Evolutionary conservation across 2,797 vertebrate species (phyloP).

Genomic region (Cuculus canorus): DNA sequence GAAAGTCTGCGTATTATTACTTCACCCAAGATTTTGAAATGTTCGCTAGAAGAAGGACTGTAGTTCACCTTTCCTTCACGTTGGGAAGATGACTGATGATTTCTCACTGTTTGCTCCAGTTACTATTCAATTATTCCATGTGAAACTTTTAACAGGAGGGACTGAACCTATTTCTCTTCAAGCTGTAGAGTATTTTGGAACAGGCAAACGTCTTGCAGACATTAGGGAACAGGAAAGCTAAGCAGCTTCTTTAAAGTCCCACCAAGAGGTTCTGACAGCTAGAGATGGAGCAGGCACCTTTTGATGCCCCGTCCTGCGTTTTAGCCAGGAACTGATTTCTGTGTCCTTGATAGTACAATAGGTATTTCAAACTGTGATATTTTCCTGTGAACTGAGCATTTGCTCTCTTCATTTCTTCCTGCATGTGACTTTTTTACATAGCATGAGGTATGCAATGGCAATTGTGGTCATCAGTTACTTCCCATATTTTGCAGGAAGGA

Average conservation of each 20-base stretch:
- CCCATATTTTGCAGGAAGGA: not conserved
- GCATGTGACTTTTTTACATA: not conserved
- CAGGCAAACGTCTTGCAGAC: not conserved
- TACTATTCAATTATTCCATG: not conserved
- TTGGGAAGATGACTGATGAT: not conserved
- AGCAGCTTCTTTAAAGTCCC: not conserved
- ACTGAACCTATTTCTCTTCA: not conserved
- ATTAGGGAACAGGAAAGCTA: not conserved
- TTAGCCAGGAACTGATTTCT: not conserved
- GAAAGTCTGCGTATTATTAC: not conserved
- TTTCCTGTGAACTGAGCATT: not conserved
- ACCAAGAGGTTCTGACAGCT: not conserved
- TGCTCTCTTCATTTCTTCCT: not conserved
- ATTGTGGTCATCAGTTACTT: not conserved
- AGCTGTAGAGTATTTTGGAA: not conserved
- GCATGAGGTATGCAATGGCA: not conserved
- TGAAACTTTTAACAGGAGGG: not conserved
- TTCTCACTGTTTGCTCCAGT: not conserved
- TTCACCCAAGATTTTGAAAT: not conserved
- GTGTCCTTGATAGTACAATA: not conserved
- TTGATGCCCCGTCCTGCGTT: not conserved
- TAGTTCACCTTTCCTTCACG: not conserved
- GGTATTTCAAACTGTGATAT: not conserved
- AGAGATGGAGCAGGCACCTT: not conserved
- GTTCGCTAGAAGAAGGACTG: not conserved